Base-by-base conservation (phyloP, 2,888 invertebrate genomes). In the Ophioninae sp. region DNA sequence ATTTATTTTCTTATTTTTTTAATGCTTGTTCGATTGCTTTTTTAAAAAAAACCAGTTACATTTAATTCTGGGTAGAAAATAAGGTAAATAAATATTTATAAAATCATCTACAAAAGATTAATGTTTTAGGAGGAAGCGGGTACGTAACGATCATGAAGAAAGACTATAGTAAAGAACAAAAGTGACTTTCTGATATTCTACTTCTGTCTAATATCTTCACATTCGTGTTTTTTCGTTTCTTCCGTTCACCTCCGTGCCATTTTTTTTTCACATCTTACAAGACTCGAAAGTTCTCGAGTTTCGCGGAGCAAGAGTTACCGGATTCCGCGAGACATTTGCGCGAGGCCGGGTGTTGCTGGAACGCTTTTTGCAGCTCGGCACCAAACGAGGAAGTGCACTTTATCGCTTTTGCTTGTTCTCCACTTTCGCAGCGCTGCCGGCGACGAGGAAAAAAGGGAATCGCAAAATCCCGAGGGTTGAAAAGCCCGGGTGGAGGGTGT, bases 331-430 rank as follows among this genome's bases (percentile, higher is more conserved):
- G 67, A 79, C 59, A 21, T 65, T 79, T 70, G 73, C 65, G 67
- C 70, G 50, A 41, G 79, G 56, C 70, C 67, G 67, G 78, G 44
- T 67, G 78, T 39, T 81, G 74, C 68, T 73, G 72, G 73, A 73
- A 74, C 67, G 21, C 68, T 65, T 21, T 21, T 37, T 39, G 17
- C 56, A 65, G 37, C 69, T 73, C 65, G 8, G 23, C 67, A 67
- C 73, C 67, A n/a, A 37, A 67, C 37, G 39, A 72, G 75, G 75
- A 81, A 81, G 81, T 79, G 84, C 84, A 84, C 81, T 84, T 81
- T 81, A 76, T 81, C 81, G 84, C 75, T 76, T 84, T 79, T 79
- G 75, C 81, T 84, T 81, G 81, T 81, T 84, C 81, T 83, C 77
- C 78, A 79, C 77, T 85, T 69, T 56, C 78, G 77, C 75, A 72